Percentiles rank a stretch among this genome's conserved stretches.
phyloP scores from a whole-genome alignment of 2,113 vertebrate species.

The Tenebrosternarchus preto region DNA sequence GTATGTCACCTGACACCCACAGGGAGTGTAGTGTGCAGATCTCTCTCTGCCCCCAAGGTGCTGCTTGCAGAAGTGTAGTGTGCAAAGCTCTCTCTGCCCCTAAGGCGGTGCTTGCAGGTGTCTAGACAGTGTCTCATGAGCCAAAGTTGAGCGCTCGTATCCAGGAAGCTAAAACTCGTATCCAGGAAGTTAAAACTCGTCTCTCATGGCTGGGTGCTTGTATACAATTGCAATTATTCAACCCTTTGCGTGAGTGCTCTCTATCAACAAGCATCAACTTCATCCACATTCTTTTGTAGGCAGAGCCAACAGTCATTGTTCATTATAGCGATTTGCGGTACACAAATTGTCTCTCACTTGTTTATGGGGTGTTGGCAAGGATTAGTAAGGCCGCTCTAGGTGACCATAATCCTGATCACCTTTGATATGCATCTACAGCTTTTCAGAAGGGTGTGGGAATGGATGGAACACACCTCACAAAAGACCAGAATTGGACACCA shows the following conservation, averaged over 20 bases:
- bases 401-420: too few species aligned
- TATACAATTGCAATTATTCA: not conserved
- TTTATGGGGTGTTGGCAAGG: too few species aligned
- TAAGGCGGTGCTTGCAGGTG: not conserved
- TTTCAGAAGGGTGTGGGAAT: too few species aligned
- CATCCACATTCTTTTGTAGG: not conserved
- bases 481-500: too few species aligned
- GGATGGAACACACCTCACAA: too few species aligned
- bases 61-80: too few species aligned
- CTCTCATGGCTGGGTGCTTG: not conserved
- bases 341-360: too few species aligned
- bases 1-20: slow-evolving; percentile 20
- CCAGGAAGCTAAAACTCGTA: not conserved
- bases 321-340: too few species aligned
- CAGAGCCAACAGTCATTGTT: too few species aligned
- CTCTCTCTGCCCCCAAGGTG: not conserved
- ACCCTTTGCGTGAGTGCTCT: not conserved
- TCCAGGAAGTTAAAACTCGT: not conserved
- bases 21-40: slow-evolving; percentile 12
- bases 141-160: not conserved
- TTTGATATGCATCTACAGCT: too few species aligned
- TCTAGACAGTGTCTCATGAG: not conserved
- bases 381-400: too few species aligned
- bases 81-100: too few species aligned
- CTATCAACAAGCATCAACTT: not conserved